A percentile compares a stretch with the other conserved stretches of the same genome.
phyloP scores from a whole-genome alignment of 2,888 invertebrate species.

The Liodrosophila aerea region DNA sequence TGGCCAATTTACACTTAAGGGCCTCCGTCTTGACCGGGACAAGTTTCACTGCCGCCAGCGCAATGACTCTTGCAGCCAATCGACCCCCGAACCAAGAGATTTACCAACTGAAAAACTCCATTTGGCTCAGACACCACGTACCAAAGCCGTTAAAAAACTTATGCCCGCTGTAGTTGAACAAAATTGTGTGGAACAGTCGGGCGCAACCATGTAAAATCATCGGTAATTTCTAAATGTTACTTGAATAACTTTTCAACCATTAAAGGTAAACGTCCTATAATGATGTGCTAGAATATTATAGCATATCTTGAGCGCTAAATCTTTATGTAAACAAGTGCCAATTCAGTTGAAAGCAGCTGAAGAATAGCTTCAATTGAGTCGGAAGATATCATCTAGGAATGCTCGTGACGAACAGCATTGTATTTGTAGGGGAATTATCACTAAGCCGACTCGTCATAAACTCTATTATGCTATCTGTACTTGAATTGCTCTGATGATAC shows the following conservation, averaged over 20 bases:
- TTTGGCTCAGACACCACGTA: slow-evolving; percentile 39
- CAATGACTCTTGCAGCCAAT: slow-evolving; percentile 7
- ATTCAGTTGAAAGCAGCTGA: neutral
- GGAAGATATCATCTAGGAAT: slow-evolving; percentile 3
- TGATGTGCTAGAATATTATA: too few relatives aligned
- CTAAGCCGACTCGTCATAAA: too few relatives aligned
- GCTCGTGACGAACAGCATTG: slow-evolving; percentile 16
- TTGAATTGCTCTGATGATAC: slow-evolving; percentile 13
- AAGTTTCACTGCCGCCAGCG: slow-evolving; percentile 44
- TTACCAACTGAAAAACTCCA: neutral
- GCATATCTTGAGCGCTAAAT: neutral
- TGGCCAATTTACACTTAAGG: slow-evolving; percentile 67
- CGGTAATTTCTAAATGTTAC: too few relatives aligned
- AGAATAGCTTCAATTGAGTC: neutral
- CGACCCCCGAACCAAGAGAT: slow-evolving; percentile 2
- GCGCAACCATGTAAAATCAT: too few relatives aligned
- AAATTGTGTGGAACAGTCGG: neutral
- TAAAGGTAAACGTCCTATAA: neutral
- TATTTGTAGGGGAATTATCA: slow-evolving; percentile 6
- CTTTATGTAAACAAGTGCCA: neutral
- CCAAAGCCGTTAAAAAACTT: slow-evolving; percentile 33
- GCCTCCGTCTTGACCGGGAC: slow-evolving; percentile 34
- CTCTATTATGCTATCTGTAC: neutral
- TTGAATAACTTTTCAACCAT: too few relatives aligned
- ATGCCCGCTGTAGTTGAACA: slow-evolving; percentile 6